Base-by-base conservation (phyloP, 2,888 invertebrate genomes). In the Himalopsyche japonica region DNA sequence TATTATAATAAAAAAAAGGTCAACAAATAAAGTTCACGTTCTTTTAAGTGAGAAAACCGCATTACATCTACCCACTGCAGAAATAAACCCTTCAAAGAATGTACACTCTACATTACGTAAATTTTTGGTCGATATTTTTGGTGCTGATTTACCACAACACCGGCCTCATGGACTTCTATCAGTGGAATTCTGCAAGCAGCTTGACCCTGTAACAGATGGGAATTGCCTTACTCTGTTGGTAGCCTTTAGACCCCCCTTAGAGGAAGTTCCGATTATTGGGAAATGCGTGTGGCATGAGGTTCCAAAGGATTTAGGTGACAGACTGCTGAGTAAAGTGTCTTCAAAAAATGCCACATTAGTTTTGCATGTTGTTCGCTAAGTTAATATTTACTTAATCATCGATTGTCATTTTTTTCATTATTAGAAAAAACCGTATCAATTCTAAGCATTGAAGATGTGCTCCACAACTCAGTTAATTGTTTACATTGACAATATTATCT, bases 101-200 rank as follows among this genome's bases (percentile, higher is more conserved):
- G 91, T 98, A 24, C 97, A 98, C 91, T 96, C 97, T 1, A 97
- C 97, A 79, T 90, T 98, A 87, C 94, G 97, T 87, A 95, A 95
- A 89, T 98, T 97, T 89, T 97, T 98, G 97, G 95, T 97, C 86
- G 97, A 98, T 90, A 94, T 98, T 89, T 98, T 98, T 92, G 97
- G 97, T 27, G 95, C 96, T 82, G 97, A 96, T 89, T 94, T 97
- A 34, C 96, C 97, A 0, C 94, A 95, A 86, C 98, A 98, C 89
- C 93, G 96, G 88, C 97, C 97, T 0, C 93, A 96, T 88, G 98
- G 98, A 0, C 89, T 97, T 34, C 91, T 98, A 37, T 95, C 95
- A 87, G 92, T 97, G 30, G 96, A 97, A 89, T 95, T 96, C 88
- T 91, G 92, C 87, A 89, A 91, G 88, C 48, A 88, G 85, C 92